These are phyloP conservation scores for Xiphias gladius DNA, from an alignment of 2,113 vertebrate species.

Conservation along the genomic window DNA sequence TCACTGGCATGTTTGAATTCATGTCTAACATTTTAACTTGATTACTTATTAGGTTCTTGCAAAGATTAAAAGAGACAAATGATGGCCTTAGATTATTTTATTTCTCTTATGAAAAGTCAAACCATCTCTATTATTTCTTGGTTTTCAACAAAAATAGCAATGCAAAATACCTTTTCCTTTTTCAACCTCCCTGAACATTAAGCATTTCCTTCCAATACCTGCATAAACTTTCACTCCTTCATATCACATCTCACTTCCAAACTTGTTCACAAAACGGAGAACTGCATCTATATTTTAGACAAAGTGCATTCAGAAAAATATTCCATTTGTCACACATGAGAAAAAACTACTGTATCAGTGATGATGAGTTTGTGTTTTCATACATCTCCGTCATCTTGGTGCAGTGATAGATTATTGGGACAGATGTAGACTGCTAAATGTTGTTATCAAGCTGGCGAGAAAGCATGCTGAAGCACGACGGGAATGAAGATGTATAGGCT, in stretches of 20 bases:
- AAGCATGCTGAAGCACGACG: constrained; percentile 37
- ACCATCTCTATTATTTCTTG: background rate
- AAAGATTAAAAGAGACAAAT: background rate
- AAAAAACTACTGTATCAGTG: constrained; percentile 40
- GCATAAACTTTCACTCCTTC: constrained; percentile 10
- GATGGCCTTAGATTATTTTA: background rate
- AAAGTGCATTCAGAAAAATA: constrained; percentile 39
- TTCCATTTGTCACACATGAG: constrained; percentile 40
- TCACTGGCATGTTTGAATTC: background rate
- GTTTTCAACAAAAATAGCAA: background rate
- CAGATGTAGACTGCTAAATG: constrained; percentile 58
- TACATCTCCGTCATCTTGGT: constrained; percentile 41
- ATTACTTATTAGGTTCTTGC: background rate
- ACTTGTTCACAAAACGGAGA: background rate
- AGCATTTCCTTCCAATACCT: constrained; percentile 12
- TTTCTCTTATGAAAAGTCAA: background rate
- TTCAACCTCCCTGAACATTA: background rate
- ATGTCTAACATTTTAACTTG: background rate
- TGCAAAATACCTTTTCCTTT: background rate
- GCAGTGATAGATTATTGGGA: constrained; percentile 66
- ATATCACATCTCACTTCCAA: constrained; percentile 20
- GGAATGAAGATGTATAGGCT: constrained; percentile 72
- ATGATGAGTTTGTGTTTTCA: constrained; percentile 60
- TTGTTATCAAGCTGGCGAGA: constrained; percentile 53
- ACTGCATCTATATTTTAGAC: constrained; percentile 34